These are phyloP conservation scores for Callorhinus ursinus DNA, from an alignment of 2,113 vertebrate genomes.

Conservation along the genomic window DNA sequence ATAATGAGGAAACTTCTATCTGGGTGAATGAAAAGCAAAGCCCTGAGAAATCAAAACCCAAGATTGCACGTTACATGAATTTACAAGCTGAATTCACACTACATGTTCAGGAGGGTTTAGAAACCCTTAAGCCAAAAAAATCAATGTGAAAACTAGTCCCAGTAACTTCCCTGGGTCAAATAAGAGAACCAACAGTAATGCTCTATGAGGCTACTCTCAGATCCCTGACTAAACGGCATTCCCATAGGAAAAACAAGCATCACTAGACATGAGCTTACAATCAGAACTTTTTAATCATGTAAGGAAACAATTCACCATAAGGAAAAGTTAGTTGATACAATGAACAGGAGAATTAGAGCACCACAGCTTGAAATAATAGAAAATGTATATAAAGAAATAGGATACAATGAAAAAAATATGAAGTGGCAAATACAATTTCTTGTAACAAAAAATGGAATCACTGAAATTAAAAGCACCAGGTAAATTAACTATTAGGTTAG, in stretches of 20 bases:
- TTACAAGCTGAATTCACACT: not conserved
- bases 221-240: not conserved
- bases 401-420: not conserved
- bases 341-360: not conserved
- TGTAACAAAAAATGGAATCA: not conserved
- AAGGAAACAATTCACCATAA: not conserved
- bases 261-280: not conserved
- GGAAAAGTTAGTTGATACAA: not conserved
- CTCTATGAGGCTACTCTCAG: not conserved
- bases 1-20: not conserved
- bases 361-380: not conserved
- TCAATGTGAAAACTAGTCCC: not conserved
- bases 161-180: not conserved
- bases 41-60: constrained; percentile 32
- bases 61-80: not conserved
- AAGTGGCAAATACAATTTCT: not conserved
- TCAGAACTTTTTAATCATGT: not conserved
- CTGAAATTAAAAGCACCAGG: not conserved
- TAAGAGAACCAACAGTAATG: constrained; percentile 23
- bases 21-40: not conserved
- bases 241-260: not conserved
- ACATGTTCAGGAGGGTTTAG: not conserved
- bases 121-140: not conserved
- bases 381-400: not conserved
- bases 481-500: not conserved